A percentile compares a stretch with the other conserved stretches of the same genome.
phyloP scores from a whole-genome alignment of 2,113 vertebrate genomes.

The Mugil cephalus region DNA sequence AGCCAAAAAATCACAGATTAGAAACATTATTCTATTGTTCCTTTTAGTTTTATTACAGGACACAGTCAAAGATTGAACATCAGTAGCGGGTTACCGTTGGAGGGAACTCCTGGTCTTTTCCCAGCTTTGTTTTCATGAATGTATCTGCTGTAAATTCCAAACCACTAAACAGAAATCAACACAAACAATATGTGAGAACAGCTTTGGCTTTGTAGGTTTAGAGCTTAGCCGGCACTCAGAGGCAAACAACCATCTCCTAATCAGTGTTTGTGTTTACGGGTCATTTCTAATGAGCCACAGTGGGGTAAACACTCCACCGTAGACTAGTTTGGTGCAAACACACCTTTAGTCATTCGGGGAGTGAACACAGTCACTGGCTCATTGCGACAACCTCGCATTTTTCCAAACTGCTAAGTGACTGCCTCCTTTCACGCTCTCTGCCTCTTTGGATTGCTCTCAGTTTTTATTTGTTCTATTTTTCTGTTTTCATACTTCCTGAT shows the following conservation, averaged over 20 bases:
- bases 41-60: too few species aligned
- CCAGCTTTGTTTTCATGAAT: not conserved
- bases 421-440: not conserved
- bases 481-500: not conserved
- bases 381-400: not conserved
- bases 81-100: too few species aligned
- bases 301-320: slow-evolving; percentile 2
- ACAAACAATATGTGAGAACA: not conserved
- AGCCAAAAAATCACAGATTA: too few species aligned
- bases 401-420: too few species aligned
- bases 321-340: slow-evolving; percentile 1
- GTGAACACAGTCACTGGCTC: not conserved
- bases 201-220: not conserved
- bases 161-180: not conserved
- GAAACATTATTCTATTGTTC: too few species aligned
- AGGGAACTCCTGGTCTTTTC: too few species aligned
- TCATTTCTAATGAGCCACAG: slow-evolving; percentile 24
- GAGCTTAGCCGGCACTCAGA: slow-evolving; percentile 1
- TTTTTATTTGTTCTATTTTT: slow-evolving; percentile 1
- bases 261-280: slow-evolving; percentile 17
- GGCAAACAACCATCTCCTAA: not conserved
- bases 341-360: slow-evolving; percentile 7
- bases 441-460: not conserved
- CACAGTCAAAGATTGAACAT: too few species aligned
- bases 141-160: not conserved